A percentile compares a stretch with the other conserved stretches of the same genome.
These are phyloP conservation scores for Larimichthys crocea DNA, from an alignment of 2,113 vertebrate species.

Conservation along the genomic window DNA sequence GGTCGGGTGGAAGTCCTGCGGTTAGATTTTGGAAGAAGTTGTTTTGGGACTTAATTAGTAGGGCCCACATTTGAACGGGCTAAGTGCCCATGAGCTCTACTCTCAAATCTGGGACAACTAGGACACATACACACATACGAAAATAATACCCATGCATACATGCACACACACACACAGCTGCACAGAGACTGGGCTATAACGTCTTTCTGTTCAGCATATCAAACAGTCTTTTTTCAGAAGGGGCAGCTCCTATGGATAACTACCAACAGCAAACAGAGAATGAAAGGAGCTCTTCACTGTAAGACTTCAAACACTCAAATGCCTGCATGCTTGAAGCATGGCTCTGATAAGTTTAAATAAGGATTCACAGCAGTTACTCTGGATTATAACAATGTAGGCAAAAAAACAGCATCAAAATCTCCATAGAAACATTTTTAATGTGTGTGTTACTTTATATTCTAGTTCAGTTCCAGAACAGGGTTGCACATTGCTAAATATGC, in stretches of 20 bases:
- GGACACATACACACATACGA: conserved; percentile 13
- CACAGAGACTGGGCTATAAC: too few relatives aligned
- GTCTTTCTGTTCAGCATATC: neutral
- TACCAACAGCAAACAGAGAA: neutral
- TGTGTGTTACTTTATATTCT: too few relatives aligned
- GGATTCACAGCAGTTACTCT: neutral
- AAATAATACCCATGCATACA: neutral
- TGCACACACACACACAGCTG: neutral
- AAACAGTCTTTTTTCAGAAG: conserved; percentile 1
- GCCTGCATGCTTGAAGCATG: neutral
- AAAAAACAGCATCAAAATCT: too few relatives aligned
- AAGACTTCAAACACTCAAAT: neutral
- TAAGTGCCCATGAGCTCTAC: conserved; percentile 67
- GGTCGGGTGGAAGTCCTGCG: conserved; percentile 68
- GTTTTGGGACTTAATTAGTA: conserved; percentile 81
- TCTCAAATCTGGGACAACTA: conserved; percentile 72
- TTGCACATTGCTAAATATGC: neutral
- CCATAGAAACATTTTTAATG: too few relatives aligned
- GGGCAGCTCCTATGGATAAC: neutral
- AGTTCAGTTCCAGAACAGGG: too few relatives aligned
- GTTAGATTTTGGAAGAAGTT: conserved; percentile 66
- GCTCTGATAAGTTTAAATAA: neutral
- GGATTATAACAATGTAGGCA: neutral
- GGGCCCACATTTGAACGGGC: conserved; percentile 53
- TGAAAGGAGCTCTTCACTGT: neutral